These are phyloP conservation scores for Silurus aristotelis DNA, from an alignment of 2,797 vertebrate genomes.

Conservation along the genomic window DNA sequence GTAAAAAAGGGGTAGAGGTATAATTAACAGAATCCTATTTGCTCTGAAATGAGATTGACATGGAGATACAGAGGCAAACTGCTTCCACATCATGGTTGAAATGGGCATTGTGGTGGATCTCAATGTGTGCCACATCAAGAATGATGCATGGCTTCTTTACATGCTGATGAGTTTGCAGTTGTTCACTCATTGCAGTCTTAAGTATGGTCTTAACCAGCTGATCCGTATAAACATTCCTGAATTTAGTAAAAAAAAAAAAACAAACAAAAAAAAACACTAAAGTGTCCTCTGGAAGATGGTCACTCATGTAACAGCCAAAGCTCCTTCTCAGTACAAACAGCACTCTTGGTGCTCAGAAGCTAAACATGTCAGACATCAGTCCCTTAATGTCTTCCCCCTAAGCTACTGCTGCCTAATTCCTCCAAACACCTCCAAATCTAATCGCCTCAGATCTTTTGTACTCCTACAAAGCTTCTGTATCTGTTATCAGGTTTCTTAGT, in stretches of 20 bases:
- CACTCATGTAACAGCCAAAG: conserved; percentile 18
- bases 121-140: conserved; percentile 16
- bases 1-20: conserved; percentile 53
- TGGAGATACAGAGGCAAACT: conserved; percentile 17
- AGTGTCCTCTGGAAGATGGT: neutral
- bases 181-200: neutral
- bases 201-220: neutral
- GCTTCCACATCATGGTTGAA: conserved; percentile 45
- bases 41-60: conserved; percentile 5
- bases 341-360: conserved; percentile 62
- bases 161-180: conserved; percentile 1
- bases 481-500: neutral
- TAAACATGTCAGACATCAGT: conserved; percentile 68
- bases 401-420: conserved; percentile 54
- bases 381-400: conserved; percentile 74
- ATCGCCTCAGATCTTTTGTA: conserved; percentile 1
- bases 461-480: conserved; percentile 19
- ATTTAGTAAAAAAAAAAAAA: neutral
- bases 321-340: conserved; percentile 25
- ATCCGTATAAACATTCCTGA: conserved; percentile 12
- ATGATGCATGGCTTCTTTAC: conserved; percentile 33
- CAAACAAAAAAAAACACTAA: too few relatives aligned
- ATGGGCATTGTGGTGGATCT: conserved; percentile 36
- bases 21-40: conserved; percentile 40
- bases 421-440: neutral